A percentile compares a stretch with the other conserved stretches of the same genome.
These are phyloP conservation scores for Pao palembangensis DNA, from an alignment of 2,113 vertebrate species.

Conservation along the genomic window DNA sequence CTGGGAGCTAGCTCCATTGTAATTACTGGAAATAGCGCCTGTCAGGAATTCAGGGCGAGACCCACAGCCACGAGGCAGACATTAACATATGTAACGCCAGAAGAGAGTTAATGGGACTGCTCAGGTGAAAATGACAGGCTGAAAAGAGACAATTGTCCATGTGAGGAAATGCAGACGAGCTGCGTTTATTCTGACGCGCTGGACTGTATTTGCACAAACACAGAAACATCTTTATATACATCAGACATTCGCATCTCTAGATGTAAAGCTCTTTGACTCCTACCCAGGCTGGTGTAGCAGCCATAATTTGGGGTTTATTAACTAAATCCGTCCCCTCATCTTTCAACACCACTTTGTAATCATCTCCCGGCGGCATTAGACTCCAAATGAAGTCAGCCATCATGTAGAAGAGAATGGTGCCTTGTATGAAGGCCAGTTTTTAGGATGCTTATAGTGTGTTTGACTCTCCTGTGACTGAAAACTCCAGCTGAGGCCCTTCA, in stretches of 20 bases:
- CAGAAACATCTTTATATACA: too few relatives aligned
- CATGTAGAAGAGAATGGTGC: background rate
- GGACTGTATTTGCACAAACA: too few relatives aligned
- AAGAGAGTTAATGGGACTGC: conserved; percentile 42
- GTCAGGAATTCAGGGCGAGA: conserved; percentile 71
- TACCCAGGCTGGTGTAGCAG: background rate
- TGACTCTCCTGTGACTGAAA: conserved; percentile 20
- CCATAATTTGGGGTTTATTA: too few relatives aligned
- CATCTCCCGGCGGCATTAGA: too few relatives aligned
- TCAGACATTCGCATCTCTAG: too few relatives aligned
- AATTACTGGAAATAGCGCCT: conserved; percentile 78
- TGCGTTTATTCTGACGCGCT: conserved; percentile 10
- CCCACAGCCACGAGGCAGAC: conserved; percentile 32
- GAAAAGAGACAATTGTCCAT: conserved; percentile 2
- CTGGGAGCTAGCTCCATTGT: conserved; percentile 72
- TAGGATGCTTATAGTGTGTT: conserved; percentile 27
- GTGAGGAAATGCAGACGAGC: conserved; percentile 40
- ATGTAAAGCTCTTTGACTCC: background rate
- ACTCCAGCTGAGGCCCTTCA: conserved; percentile 54
- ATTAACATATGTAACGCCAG: conserved; percentile 45
- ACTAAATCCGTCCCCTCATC: too few relatives aligned
- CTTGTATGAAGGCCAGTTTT: conserved; percentile 5
- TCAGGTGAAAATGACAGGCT: conserved; percentile 21
- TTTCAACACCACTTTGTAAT: too few relatives aligned
- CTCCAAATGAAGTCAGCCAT: too few relatives aligned